Conservation (phyloP, 1,140 invertebrate genomes). For the Thereuonema tuberculata region DNA sequence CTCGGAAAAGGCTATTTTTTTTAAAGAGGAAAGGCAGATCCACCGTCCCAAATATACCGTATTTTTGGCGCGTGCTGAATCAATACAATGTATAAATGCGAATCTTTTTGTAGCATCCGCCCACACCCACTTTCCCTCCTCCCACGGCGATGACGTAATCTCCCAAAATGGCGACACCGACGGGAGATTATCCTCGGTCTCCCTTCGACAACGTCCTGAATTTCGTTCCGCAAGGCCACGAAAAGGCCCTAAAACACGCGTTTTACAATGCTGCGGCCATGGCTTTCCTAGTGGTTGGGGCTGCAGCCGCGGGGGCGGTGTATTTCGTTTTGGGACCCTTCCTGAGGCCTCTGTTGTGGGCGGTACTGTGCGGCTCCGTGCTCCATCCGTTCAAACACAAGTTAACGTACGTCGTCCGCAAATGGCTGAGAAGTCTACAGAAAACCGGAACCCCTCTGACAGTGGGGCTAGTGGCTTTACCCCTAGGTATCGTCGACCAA, state of each 20-base stretch:
- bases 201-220: slow-evolving; percentile 21
- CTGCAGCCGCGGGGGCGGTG: slow-evolving; percentile 55
- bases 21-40: no score
- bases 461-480: slow-evolving; percentile 55
- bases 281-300: slow-evolving; percentile 47
- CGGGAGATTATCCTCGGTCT: slow-evolving; percentile 1
- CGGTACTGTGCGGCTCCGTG: slow-evolving; percentile 75
- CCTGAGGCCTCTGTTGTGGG: slow-evolving; percentile 84
- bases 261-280: slow-evolving; percentile 71
- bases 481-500: slow-evolving; percentile 52
- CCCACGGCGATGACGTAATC: no score
- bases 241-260: slow-evolving; percentile 74
- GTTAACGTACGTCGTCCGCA: slow-evolving; percentile 48
- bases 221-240: slow-evolving; percentile 39
- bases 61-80: no score
- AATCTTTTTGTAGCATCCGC: no score
- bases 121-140: no score
- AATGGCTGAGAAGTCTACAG: slow-evolving; percentile 47
- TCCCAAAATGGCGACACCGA: neutral
- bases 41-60: no score
- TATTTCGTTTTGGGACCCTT: slow-evolving; percentile 80
- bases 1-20: no score
- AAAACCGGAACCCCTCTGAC: slow-evolving; percentile 36
- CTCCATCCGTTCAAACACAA: slow-evolving; percentile 75
- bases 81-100: no score